These are phyloP conservation scores for Drosophila kepulauana DNA, from an alignment of 1,140 invertebrate species.

Conservation along the genomic window DNA sequence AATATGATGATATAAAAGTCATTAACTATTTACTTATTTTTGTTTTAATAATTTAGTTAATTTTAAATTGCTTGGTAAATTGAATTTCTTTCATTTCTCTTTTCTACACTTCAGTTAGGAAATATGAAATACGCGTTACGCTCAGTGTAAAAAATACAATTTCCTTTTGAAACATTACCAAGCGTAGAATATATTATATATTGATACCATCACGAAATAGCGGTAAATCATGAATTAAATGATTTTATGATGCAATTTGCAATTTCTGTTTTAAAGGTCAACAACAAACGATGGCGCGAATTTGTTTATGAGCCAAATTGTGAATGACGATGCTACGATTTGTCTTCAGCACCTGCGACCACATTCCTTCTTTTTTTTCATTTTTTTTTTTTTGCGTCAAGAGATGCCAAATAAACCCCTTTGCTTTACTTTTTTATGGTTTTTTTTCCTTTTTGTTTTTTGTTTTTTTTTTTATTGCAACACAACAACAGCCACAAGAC, in stretches of 20 bases:
- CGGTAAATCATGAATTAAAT: conserved; percentile 73
- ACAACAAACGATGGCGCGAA: conserved; percentile 30
- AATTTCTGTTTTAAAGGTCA: conserved; percentile 46
- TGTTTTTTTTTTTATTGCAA: not conserved
- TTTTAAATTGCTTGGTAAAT: not conserved
- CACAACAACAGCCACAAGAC: not conserved
- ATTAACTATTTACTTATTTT: too few relatives aligned
- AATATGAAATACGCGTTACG: not conserved
- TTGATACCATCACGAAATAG: conserved; percentile 65
- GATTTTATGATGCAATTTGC: conserved; percentile 68
- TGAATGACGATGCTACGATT: conserved; percentile 23
- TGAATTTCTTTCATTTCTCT: not conserved
- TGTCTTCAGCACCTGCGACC: conserved; percentile 57
- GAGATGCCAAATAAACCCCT: conserved; percentile 46
- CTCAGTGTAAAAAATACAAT: conserved; percentile 46
- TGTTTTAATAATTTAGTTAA: not conserved
- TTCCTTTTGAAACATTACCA: conserved; percentile 33
- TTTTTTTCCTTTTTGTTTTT: not conserved
- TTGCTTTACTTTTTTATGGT: not conserved
- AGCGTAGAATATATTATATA: conserved; percentile 23
- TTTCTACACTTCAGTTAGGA: not conserved
- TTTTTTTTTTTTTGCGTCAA: conserved; percentile 27
- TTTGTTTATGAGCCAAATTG: conserved; percentile 54
- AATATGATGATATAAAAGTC: too few relatives aligned
- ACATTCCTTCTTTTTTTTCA: conserved; percentile 29